Evolutionary conservation across 2,113 vertebrate species (phyloP).

Genomic region (Notarius lentiginosus): DNA sequence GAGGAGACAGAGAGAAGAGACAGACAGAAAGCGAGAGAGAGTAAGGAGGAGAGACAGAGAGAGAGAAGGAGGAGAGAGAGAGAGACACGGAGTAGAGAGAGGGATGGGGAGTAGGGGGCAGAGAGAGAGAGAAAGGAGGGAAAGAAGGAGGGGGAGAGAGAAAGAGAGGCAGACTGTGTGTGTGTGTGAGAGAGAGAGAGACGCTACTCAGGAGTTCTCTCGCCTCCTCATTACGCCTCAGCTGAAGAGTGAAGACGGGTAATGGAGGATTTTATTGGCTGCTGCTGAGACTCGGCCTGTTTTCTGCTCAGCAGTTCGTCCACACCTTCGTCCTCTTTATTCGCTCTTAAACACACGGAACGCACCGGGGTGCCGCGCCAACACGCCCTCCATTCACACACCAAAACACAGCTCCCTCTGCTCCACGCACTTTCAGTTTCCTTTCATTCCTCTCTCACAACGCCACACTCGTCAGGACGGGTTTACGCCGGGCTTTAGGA

Average conservation of each 20-base stretch:
- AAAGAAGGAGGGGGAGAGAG: not conserved
- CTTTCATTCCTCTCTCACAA: too few relatives aligned
- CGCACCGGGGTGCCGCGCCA: not conserved
- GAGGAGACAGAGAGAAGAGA: not conserved
- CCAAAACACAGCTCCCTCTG: not conserved
- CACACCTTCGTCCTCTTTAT: not conserved
- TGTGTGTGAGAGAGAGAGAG: not conserved
- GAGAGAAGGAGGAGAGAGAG: too few relatives aligned
- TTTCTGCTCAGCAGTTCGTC: not conserved
- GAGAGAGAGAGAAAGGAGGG: too few relatives aligned
- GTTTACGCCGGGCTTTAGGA: too few relatives aligned
- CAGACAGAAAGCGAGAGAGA: too few relatives aligned
- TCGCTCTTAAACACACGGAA: not conserved
- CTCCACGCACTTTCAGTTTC: too few relatives aligned
- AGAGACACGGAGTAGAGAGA: not conserved
- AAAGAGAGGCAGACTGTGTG: not conserved
- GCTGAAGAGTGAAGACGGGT: not conserved
- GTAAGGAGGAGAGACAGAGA: too few relatives aligned
- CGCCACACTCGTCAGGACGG: too few relatives aligned
- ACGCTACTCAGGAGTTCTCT: not conserved
- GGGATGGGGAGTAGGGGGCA: too few relatives aligned
- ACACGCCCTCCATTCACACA: not conserved
- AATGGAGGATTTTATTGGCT: slow-evolving; percentile 1
- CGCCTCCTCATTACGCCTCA: not conserved
- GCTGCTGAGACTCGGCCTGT: not conserved